Base-by-base conservation (phyloP, 2,113 vertebrate genomes). In the Gymnorhina tibicen region DNA sequence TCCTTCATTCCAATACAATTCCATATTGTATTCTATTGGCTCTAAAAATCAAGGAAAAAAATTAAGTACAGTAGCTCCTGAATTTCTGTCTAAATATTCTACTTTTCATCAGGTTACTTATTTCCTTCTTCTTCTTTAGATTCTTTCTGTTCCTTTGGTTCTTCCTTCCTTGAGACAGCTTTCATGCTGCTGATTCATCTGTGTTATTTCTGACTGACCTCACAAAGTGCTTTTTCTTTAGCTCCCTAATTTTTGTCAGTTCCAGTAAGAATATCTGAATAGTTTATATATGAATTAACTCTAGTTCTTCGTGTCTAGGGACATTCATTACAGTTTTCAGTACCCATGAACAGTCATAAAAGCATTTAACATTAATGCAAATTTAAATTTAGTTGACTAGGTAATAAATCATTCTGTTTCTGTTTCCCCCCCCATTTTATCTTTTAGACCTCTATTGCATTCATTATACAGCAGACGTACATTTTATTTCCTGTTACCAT, bases 321-420 rank as follows among this genome's bases (percentile, higher is more conserved):
- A 93, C 60, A 88, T 95, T 94, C 85, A 84, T 91, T 95, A 88
- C 35, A 75, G 59, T 90, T 96, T 90, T 78, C 93, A 78, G 56
- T 75, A 60, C 37, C 80, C 26, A 23, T 68, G 88, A 95, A 93
- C 64, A 94, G 90, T 74, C 85, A 81, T 94, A 93, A 94, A 95
- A 70, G 62, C 52, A 7, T 96, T 96, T 93, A 88, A 92, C 70
- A 67, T 77, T 84, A 94, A 91, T 88, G 85, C 55, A 94, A 92
- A 83, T 96, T 96, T 95, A 91, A 96, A 93, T 92, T 80, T 89
- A 84, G 79, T 92, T 94, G 93, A 96, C 68, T 86, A 81, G 84
- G 90, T 96, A 94, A 96, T 92, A 94, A 95, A 94, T 96, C 88
- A 95, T 39, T 60, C 39, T 78, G 56, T 53, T 93, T 87, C 22